These are phyloP conservation scores for Serrognathus titanus DNA, from an alignment of 2,888 invertebrate species.

Conservation along the genomic window DNA sequence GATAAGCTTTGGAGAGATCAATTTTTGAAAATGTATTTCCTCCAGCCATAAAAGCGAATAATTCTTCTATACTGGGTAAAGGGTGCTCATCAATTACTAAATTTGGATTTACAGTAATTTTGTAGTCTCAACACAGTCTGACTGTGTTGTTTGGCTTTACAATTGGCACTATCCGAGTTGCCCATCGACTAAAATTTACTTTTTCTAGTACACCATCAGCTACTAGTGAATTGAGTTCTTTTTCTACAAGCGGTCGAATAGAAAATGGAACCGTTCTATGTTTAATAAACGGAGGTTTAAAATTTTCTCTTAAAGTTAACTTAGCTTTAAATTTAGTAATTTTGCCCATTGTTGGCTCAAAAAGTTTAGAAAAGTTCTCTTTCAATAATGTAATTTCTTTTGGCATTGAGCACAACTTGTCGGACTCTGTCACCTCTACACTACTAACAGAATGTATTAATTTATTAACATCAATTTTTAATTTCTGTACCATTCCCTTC, in stretches of 20 bases:
- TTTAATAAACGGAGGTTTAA: constrained; percentile 22
- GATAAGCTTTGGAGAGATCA: constrained; percentile 35
- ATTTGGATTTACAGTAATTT: constrained; percentile 25
- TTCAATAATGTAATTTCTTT: too few relatives aligned
- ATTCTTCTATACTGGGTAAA: constrained; percentile 24
- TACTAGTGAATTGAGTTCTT: too few relatives aligned
- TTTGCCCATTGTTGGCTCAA: constrained; percentile 14
- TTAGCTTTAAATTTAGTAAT: constrained; percentile 18
- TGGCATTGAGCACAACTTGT: too few relatives aligned
- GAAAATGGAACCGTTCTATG: constrained; percentile 19
- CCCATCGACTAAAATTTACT: constrained; percentile 33
- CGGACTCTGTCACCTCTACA: too few relatives aligned
- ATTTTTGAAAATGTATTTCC: constrained; percentile 24
- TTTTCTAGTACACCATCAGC: constrained; percentile 24
- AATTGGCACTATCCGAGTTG: constrained; percentile 37
- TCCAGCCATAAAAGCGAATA: constrained; percentile 28
- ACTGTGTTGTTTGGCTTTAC: constrained; percentile 29
- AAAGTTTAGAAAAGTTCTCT: background rate
- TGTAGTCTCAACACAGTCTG: constrained; percentile 30
- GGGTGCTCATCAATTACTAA: constrained; percentile 27
- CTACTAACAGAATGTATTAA: too few relatives aligned
- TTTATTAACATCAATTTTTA: constrained; percentile 9
- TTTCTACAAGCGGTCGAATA: constrained; percentile 17
- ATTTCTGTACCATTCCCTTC: constrained; percentile 29
- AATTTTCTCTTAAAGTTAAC: constrained; percentile 17